These are phyloP conservation scores for Hycleus cichorii DNA, from an alignment of 1,140 invertebrate genomes.

Conservation along the genomic window DNA sequence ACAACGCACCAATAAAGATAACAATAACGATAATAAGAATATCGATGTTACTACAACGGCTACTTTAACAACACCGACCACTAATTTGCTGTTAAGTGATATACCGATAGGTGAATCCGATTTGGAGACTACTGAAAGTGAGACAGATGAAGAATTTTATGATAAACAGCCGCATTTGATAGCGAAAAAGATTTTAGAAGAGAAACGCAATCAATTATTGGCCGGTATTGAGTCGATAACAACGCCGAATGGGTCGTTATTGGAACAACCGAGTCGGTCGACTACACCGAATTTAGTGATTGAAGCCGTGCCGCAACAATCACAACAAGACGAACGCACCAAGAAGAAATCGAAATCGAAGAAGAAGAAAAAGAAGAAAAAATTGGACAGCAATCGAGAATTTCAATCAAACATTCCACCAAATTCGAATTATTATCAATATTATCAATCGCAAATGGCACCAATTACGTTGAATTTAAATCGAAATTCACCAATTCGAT, in stretches of 20 bases:
- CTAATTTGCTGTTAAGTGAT: slow-evolving; percentile 29
- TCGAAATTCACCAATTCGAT: slow-evolving; percentile 39
- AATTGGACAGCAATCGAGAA: neutral
- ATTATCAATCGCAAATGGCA: slow-evolving; percentile 15
- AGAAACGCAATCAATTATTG: slow-evolving; percentile 64
- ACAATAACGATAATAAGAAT: slow-evolving; percentile 5
- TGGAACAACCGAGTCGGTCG: slow-evolving; percentile 47
- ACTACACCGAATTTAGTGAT: slow-evolving; percentile 47
- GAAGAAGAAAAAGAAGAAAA: slow-evolving; percentile 48
- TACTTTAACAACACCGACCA: slow-evolving; percentile 27
- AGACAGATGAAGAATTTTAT: slow-evolving; percentile 81
- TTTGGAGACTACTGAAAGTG: slow-evolving; percentile 72
- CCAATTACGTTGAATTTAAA: slow-evolving; percentile 42
- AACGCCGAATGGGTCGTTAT: slow-evolving; percentile 29
- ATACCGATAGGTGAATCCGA: slow-evolving; percentile 65
- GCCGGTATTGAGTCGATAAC: slow-evolving; percentile 46
- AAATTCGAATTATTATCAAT: slow-evolving; percentile 18
- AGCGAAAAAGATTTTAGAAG: slow-evolving; percentile 59
- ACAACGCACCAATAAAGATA: slow-evolving; percentile 38
- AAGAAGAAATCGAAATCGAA: slow-evolving; percentile 52
- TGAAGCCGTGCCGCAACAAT: slow-evolving; percentile 19
- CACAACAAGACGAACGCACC: neutral
- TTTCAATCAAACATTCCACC: slow-evolving; percentile 11
- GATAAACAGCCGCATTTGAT: slow-evolving; percentile 68
- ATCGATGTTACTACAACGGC: slow-evolving; percentile 47